A percentile compares a stretch with the other conserved stretches of the same genome.
Conservation (phyloP, 2,113 vertebrate genomes). For the Pelodiscus sinensis region DNA sequence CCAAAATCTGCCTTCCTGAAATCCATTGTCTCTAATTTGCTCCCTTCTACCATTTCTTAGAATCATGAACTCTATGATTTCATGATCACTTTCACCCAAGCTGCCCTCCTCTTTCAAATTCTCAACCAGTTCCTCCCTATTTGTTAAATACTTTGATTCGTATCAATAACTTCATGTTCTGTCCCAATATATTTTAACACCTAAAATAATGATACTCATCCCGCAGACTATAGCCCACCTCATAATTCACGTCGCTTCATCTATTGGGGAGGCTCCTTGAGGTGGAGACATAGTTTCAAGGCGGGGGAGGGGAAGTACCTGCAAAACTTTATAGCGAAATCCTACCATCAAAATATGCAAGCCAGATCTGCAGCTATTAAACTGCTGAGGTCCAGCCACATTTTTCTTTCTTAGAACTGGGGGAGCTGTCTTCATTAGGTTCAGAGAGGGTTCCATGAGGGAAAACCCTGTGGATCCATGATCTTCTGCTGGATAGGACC, state of each 20-base stretch:
- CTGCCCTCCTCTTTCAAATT: too few species aligned
- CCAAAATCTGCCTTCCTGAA: too few species aligned
- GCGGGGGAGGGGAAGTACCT: background rate
- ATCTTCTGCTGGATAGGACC: background rate
- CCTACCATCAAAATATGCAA: background rate
- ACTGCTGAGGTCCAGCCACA: background rate
- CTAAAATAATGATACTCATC: conserved; percentile 47
- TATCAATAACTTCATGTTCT: background rate
- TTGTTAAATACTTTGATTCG: background rate
- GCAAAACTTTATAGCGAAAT: conserved; percentile 3
- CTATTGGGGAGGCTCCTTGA: conserved; percentile 1
- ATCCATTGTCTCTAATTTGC: too few species aligned
- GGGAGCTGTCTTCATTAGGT: background rate
- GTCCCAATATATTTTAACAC: conserved; percentile 33
- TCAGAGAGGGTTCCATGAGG: background rate
- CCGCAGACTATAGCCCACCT: background rate
- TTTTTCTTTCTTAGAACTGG: background rate
- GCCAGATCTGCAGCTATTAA: background rate
- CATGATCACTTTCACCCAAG: too few species aligned
- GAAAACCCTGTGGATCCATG: background rate
- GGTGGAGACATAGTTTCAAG: background rate
- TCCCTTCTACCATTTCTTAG: too few species aligned
- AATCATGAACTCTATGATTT: too few species aligned
- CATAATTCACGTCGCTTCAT: background rate
- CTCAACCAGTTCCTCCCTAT: too few species aligned